Conservation (phyloP, 2,888 invertebrate genomes). For the Drosophila pseudotalamancana region DNA sequence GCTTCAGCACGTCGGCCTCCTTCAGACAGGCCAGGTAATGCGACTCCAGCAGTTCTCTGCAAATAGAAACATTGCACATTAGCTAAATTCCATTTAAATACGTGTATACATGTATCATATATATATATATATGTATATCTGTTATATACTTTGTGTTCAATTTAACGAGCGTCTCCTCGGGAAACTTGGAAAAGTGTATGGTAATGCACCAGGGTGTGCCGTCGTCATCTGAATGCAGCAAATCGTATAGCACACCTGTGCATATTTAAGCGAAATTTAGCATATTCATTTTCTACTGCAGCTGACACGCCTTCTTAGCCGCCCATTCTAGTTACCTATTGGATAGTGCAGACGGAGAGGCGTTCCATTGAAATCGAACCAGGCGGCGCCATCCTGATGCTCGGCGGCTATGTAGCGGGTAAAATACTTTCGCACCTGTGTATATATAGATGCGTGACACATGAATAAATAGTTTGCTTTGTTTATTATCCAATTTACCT, state of each 20-base stretch:
- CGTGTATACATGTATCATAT: background rate
- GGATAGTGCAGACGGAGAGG: slow-evolving; percentile 96
- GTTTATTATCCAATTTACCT: slow-evolving; percentile 88
- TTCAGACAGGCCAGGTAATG: slow-evolving; percentile 98
- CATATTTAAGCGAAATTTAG: background rate
- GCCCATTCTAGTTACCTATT: slow-evolving; percentile 84
- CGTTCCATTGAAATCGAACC: slow-evolving; percentile 96
- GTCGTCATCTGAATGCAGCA: slow-evolving; percentile 88
- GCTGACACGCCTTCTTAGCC: background rate
- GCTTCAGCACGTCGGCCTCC: slow-evolving; percentile 99
- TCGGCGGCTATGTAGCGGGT: slow-evolving; percentile 91
- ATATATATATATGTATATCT: background rate
- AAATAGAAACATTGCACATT: background rate
- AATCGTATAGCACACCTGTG: slow-evolving; percentile 94
- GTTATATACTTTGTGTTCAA: slow-evolving; percentile 90
- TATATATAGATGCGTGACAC: slow-evolving; percentile 43
- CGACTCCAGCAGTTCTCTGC: slow-evolving; percentile 95
- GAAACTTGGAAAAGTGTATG: slow-evolving; percentile 97
- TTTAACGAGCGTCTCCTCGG: slow-evolving; percentile 93
- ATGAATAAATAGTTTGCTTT: background rate
- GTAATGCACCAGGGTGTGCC: slow-evolving; percentile 96
- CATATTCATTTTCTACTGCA: slow-evolving; percentile 9
- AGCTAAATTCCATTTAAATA: background rate
- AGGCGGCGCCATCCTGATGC: slow-evolving; percentile 94
- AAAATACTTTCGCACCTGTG: slow-evolving; percentile 94